Evolutionary conservation across 2,113 vertebrate genomes (phyloP), one percentile per base, ranked within the genome.

Genomic region (Thunnus maccoyii): DNA sequence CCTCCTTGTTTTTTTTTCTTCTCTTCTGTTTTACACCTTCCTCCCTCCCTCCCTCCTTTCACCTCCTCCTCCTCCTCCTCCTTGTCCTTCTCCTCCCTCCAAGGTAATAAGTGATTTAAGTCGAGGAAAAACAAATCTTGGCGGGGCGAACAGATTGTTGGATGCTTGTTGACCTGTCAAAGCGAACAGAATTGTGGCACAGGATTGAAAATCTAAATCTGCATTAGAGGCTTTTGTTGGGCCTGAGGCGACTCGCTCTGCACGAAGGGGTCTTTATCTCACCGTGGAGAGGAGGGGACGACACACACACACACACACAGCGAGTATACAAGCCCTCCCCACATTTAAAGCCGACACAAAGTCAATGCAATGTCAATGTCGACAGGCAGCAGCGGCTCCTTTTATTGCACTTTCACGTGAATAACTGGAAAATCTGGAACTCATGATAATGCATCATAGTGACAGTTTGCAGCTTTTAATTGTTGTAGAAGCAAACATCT

Each of bases 131-230:
- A 86, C 84, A 84, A 77, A 91, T 81, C 25, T 86, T 85, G 72
- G 77, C 20, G 55, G 67, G 79, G 80, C 27, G 80, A 93, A 92
- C 94, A 94, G 93, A 92, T 94, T 95, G 93, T 58, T 76, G 78
- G 79, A 85, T 89, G 89, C 77, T 89, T 91, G 92, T 80, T 91
- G 91, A 93, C 90, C 91, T 92, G 92, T 93, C 91, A 89, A 67
- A 86, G 86, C 76, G 60, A 86, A 69, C 89, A 86, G 84, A 91
- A 92, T 84, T 90, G 88, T 83, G 87, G 80, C 65, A 32, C 81
- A 84, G 92, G 93, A 92, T 93, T 95, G 92, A 91, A 91, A 91
- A 88, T 85, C 89, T 94, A 94, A 94, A 94, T 94, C 93, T 89
- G 90, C 80, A 94, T 93, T 93, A 93, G 85, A 91, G 87, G 91